Conservation (phyloP, 2,888 invertebrate genomes). For the Hofmannophila pseudospretella region DNA sequence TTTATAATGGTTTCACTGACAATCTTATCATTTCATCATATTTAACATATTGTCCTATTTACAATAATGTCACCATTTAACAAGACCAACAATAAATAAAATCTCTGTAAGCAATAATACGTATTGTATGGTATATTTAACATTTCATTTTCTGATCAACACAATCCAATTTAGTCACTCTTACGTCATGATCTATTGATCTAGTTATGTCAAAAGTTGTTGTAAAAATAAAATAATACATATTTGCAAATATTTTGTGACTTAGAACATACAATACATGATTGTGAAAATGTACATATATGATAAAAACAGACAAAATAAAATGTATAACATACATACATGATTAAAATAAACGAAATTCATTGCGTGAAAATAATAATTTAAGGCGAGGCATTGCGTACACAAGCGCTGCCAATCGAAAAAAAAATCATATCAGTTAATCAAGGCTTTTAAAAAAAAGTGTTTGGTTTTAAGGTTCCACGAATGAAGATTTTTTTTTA, state of each 20-base stretch:
- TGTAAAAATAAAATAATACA: slow-evolving; percentile 18
- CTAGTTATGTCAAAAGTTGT: slow-evolving; percentile 16
- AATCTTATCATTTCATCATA: slow-evolving; percentile 5
- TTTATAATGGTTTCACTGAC: background rate
- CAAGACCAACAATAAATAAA: slow-evolving; percentile 52
- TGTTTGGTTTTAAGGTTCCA: too few species aligned
- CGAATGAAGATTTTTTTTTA: too few species aligned
- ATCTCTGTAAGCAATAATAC: slow-evolving; percentile 39
- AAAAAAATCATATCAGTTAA: too few species aligned
- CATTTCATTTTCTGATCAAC: slow-evolving; percentile 16
- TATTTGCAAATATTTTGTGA: slow-evolving; percentile 43
- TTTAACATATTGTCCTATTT: slow-evolving; percentile 32
- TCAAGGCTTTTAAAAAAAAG: too few species aligned
- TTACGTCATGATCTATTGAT: slow-evolving; percentile 50
- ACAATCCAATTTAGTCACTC: slow-evolving; percentile 36
- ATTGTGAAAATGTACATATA: slow-evolving; percentile 33
- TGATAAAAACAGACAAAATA: slow-evolving; percentile 19
- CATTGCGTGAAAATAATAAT: slow-evolving; percentile 13
- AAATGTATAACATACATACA: slow-evolving; percentile 13
- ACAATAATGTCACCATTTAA: slow-evolving; percentile 31
- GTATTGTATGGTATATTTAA: slow-evolving; percentile 19
- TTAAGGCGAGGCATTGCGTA: too few species aligned
- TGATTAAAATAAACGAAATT: slow-evolving; percentile 18
- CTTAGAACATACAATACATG: slow-evolving; percentile 37
- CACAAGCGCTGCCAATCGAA: too few species aligned